These are phyloP conservation scores for Phrynocephalus vlangalii DNA, from an alignment of 2,797 vertebrate species.

Conservation along the genomic window DNA sequence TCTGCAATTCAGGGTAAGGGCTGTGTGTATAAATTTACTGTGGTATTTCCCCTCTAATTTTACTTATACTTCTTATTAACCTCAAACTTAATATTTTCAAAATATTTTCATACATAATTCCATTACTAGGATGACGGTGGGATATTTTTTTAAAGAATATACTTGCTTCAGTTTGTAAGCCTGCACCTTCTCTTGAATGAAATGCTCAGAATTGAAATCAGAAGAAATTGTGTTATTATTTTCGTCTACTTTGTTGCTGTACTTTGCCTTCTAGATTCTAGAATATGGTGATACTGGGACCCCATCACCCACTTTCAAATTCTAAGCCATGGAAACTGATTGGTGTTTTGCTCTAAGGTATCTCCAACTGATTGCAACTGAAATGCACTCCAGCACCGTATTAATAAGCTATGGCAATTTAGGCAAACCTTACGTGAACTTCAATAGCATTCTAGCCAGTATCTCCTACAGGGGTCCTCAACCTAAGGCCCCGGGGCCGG, in stretches of 20 bases:
- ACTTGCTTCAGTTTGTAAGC: background rate
- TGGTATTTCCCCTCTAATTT: constrained; percentile 2
- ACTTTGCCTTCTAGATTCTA: background rate
- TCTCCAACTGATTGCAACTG: background rate
- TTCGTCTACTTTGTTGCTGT: background rate
- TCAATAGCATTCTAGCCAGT: too few relatives aligned
- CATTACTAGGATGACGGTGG: background rate
- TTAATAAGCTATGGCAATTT: too few relatives aligned
- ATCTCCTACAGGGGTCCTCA: too few relatives aligned
- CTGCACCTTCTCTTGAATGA: background rate
- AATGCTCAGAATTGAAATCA: background rate
- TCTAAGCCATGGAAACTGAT: background rate
- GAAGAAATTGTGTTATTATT: background rate
- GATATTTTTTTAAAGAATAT: background rate
- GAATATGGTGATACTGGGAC: background rate
- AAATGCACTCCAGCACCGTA: too few relatives aligned
- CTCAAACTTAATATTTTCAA: background rate
- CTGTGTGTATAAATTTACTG: background rate
- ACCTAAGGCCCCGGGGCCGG: too few relatives aligned
- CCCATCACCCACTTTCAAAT: background rate
- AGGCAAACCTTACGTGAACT: too few relatives aligned
- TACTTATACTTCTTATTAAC: constrained; percentile 6
- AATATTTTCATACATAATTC: background rate
- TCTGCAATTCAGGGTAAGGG: constrained; percentile 93
- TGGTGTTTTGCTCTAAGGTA: constrained; percentile 16